Evolutionary conservation across 1,140 invertebrate species (phyloP), one percentile per base, ranked within the genome.

Genomic region (Eumeta japonica): DNA sequence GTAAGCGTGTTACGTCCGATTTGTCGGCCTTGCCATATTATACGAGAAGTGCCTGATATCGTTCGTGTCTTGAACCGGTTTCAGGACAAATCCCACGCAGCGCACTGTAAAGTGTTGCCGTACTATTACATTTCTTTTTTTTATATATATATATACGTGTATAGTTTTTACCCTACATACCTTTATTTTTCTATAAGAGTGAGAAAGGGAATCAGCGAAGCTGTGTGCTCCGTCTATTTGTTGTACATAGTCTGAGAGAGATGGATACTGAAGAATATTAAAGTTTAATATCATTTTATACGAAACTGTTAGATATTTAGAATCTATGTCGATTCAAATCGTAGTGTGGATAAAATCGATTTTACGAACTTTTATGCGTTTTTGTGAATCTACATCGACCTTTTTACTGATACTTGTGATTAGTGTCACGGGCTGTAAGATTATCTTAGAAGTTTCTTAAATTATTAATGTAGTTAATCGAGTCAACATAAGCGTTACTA

Each of bases 271-370:
- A 70, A 67, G 59, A 58, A 59, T 70, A 64, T 61, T 65, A 50
- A 68, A 70, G 67, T 70, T 71, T 66, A 67, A 54, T 73, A 68
- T 36, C 42, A 52, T 49, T 60, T 35, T 62, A 62, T 62, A 62
- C 46, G 42, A 58, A 53, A 62, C 41, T 55, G 50, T 53, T 59
- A n/a, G n/a, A 24, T 24, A 7, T 5, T 24, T 24, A 24, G n/a
- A 7, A 24, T 24, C 5, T 7, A 24, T 24, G 5, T 24, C 5
- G 20, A 5, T n/a, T 24, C n/a, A 24, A 24, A 24, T 24, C n/a
- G n/a, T n/a, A n/a, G n/a, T n/a, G n/a, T 7, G 5, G 20, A n/a
- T 24, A 24, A 5, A 24, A n/a, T 24, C 20, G n/a, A n/a, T 24
- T 24, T 24, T n/a, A 24, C 5, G n/a, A 24, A 24, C n/a, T 7